Conservation (phyloP, 1,140 invertebrate species). For the Paraescarpia echinospica region DNA sequence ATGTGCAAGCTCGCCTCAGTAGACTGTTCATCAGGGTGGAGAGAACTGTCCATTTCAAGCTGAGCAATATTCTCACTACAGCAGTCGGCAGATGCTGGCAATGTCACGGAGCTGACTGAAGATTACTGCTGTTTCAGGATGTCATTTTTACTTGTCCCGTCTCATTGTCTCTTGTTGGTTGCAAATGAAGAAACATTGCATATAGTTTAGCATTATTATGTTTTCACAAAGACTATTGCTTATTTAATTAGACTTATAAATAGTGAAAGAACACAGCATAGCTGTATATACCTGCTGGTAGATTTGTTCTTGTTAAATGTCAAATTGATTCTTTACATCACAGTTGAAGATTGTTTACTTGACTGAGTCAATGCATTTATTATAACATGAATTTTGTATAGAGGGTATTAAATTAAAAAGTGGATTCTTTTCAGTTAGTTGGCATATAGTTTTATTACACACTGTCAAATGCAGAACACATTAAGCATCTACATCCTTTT, state of each 20-base stretch:
- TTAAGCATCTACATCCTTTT: not conserved
- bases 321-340: too few relatives aligned
- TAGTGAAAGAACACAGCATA: too few relatives aligned
- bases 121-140: not conserved
- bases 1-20: not conserved
- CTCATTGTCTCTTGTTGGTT: not conserved
- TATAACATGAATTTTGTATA: too few relatives aligned
- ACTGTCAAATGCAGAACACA: not conserved
- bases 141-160: not conserved
- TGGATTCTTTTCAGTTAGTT: not conserved
- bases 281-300: too few relatives aligned
- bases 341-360: not conserved
- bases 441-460: not conserved
- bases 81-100: not conserved
- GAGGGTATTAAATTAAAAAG: too few relatives aligned
- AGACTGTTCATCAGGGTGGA: not conserved
- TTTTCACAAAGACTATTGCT: too few relatives aligned
- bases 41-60: not conserved
- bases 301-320: too few relatives aligned
- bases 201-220: not conserved
- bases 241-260: too few relatives aligned
- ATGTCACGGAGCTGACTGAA: not conserved
- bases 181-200: not conserved
- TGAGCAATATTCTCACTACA: not conserved
- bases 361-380: too few relatives aligned